phyloP scores from a whole-genome alignment of 2,888 invertebrate genomes.

The Andrena fulva region DNA sequence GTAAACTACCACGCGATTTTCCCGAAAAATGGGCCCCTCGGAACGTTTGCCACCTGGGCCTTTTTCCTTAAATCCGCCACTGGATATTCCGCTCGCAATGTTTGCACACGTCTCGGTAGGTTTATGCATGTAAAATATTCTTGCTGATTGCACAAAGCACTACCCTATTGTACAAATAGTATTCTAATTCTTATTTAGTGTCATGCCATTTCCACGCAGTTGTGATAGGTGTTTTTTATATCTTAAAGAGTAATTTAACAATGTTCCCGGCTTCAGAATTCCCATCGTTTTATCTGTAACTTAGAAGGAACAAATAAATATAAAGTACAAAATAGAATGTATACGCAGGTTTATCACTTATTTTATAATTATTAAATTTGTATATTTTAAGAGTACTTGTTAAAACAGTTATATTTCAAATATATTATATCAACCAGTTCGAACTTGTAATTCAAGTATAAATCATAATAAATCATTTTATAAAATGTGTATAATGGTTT shows the following conservation, averaged over 20 bases:
- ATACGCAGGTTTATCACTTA: constrained; percentile 12
- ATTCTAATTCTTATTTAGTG: constrained; percentile 20
- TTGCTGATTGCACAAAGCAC: constrained; percentile 14
- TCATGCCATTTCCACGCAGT: constrained; percentile 15
- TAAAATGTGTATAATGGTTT: not conserved
- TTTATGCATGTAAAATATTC: constrained; percentile 6
- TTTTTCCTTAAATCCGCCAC: too few relatives aligned
- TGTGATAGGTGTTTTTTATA: constrained; percentile 27
- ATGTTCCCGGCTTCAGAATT: constrained; percentile 8
- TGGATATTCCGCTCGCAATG: constrained; percentile 4
- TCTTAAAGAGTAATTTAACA: constrained; percentile 15
- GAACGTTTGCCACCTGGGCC: too few relatives aligned
- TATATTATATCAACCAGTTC: constrained; percentile 2
- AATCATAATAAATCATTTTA: not conserved
- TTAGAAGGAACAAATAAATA: constrained; percentile 36
- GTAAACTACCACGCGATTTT: too few relatives aligned
- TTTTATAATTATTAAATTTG: constrained; percentile 11
- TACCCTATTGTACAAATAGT: constrained; percentile 2
- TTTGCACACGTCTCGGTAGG: constrained; percentile 7
- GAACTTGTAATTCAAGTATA: constrained; percentile 8
- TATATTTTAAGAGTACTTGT: not conserved
- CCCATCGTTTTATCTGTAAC: constrained; percentile 13
- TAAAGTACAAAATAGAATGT: constrained; percentile 35
- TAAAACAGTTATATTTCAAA: constrained; percentile 17
- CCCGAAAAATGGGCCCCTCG: too few relatives aligned